Conservation (phyloP, 2,797 vertebrate genomes). For the Acridotheres tristis region DNA sequence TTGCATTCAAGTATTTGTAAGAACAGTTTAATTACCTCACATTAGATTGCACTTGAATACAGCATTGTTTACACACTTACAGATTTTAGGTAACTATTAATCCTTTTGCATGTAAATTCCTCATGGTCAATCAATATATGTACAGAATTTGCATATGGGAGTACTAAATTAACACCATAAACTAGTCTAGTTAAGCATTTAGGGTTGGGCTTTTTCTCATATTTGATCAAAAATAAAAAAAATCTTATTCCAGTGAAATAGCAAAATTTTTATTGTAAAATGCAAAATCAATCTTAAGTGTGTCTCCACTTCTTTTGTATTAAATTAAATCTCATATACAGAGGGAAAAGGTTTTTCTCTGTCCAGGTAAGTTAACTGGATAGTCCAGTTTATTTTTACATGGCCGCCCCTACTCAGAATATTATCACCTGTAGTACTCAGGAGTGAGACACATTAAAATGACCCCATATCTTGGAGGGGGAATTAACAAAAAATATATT, state of each 20-base stretch:
- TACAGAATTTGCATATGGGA: neutral
- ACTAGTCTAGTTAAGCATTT: neutral
- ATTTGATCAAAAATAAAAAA: neutral
- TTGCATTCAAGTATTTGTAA: neutral
- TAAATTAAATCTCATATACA: neutral
- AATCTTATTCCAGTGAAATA: neutral
- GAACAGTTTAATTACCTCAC: neutral
- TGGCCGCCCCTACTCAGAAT: neutral
- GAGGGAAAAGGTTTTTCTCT: neutral
- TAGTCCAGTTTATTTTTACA: neutral
- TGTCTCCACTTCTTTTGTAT: neutral
- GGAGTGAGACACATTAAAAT: neutral
- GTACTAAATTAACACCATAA: neutral
- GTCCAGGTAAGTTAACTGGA: neutral
- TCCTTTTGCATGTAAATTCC: neutral
- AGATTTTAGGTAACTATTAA: neutral
- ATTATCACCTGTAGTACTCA: neutral
- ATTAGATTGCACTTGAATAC: neutral
- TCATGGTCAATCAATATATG: neutral
- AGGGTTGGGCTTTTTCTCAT: neutral
- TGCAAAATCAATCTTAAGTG: neutral
- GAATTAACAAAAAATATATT: neutral
- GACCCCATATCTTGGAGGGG: accelerated
- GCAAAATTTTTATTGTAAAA: neutral
- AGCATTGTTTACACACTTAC: neutral